Percentiles rank a stretch among this genome's conserved stretches.
These are phyloP conservation scores for Chitala chitala DNA, from an alignment of 2,113 vertebrate species.

Conservation along the genomic window DNA sequence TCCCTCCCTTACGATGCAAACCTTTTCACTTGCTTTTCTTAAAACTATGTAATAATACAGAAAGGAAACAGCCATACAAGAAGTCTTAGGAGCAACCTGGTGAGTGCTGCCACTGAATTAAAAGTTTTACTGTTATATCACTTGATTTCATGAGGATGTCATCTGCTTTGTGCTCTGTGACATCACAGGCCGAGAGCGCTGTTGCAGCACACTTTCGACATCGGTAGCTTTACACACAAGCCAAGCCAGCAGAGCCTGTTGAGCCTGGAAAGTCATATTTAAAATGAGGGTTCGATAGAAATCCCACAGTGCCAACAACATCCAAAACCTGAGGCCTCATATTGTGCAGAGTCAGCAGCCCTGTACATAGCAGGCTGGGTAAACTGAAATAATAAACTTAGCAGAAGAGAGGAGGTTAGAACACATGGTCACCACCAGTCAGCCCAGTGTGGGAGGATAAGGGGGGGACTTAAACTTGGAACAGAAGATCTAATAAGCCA, in stretches of 20 bases:
- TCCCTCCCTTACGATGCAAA: too few species aligned
- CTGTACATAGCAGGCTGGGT: not conserved
- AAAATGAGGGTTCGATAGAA: not conserved
- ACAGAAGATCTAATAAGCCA: not conserved
- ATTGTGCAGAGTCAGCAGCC: not conserved
- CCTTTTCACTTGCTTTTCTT: too few species aligned
- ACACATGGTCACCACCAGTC: not conserved
- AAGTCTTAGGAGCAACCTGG: too few species aligned
- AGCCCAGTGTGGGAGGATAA: not conserved
- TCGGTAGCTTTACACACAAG: too few species aligned
- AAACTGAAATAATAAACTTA: not conserved
- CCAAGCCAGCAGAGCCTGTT: not conserved
- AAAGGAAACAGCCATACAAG: too few species aligned
- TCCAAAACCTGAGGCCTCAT: not conserved
- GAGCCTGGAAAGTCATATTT: not conserved
- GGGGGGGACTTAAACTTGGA: not conserved
- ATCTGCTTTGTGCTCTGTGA: too few species aligned
- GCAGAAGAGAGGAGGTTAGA: not conserved
- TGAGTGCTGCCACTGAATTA: too few species aligned
- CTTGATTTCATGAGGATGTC: too few species aligned
- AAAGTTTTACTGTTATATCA: too few species aligned
- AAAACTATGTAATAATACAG: too few species aligned
- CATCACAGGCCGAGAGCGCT: too few species aligned
- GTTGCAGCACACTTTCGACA: too few species aligned
- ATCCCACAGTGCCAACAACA: not conserved